These are phyloP conservation scores for Ochropacha duplaris DNA, from an alignment of 2,888 invertebrate genomes.

Conservation along the genomic window DNA sequence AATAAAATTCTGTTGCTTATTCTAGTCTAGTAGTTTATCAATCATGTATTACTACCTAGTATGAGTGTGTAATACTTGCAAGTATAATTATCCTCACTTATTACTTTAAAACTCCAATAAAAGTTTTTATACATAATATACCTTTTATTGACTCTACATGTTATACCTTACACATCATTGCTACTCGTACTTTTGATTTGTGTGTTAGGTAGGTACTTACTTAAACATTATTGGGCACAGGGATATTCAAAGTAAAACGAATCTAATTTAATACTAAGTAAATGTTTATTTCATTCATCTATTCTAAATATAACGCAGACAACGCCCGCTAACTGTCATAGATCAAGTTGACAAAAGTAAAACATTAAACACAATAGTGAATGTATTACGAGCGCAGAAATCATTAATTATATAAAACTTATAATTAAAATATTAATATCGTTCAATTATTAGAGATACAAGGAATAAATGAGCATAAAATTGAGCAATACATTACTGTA, in stretches of 20 bases:
- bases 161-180: background rate
- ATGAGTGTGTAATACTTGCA: too few species aligned
- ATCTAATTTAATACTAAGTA: slow-evolving; percentile 63
- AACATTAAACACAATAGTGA: slow-evolving; percentile 32
- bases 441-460: slow-evolving; percentile 48
- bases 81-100: too few species aligned
- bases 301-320: slow-evolving; percentile 70
- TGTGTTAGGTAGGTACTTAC: background rate
- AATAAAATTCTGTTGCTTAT: too few species aligned
- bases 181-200: background rate
- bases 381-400: slow-evolving; percentile 17
- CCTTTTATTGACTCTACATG: background rate
- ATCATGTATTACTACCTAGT: too few species aligned
- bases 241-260: slow-evolving; percentile 40
- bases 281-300: slow-evolving; percentile 75
- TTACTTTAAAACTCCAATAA: background rate
- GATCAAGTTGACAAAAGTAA: slow-evolving; percentile 51
- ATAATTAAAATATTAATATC: slow-evolving; percentile 48
- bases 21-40: too few species aligned
- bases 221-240: too few species aligned
- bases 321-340: slow-evolving; percentile 58
- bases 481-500: slow-evolving; percentile 76
- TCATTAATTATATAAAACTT: slow-evolving; percentile 31
- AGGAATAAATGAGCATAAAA: slow-evolving; percentile 67
- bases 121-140: background rate